A percentile compares a stretch with the other conserved stretches of the same genome.
phyloP scores from a whole-genome alignment of 2,888 invertebrate species.

The Malacosoma neustria region DNA sequence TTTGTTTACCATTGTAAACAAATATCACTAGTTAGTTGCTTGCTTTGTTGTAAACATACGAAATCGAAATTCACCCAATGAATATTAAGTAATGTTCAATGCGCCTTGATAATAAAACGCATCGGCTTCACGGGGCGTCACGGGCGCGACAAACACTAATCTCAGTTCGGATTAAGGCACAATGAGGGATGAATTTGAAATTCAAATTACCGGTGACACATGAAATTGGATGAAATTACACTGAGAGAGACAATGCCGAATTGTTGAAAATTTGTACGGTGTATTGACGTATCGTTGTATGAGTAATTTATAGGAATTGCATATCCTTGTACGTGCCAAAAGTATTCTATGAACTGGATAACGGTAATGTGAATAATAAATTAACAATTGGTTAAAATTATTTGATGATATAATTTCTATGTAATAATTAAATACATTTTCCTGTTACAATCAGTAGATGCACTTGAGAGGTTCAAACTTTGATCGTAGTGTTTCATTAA shows the following conservation, averaged over 20 bases:
- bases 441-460: too few relatives aligned
- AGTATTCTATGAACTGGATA: neutral
- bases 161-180: conserved; percentile 28
- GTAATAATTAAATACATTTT: too few relatives aligned
- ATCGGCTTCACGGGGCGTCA: conserved; percentile 10
- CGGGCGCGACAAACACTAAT: conserved; percentile 20
- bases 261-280: conserved; percentile 20
- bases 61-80: neutral
- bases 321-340: conserved; percentile 22
- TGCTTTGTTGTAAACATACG: too few relatives aligned
- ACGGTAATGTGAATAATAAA: neutral
- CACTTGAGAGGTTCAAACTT: too few relatives aligned
- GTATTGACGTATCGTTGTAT: conserved; percentile 6
- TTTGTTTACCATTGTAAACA: too few relatives aligned
- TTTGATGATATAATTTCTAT: neutral
- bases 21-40: too few relatives aligned
- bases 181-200: conserved; percentile 48
- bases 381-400: neutral
- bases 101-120: conserved; percentile 4
- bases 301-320: conserved; percentile 10
- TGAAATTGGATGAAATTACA: conserved; percentile 43
- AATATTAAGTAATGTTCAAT: neutral
- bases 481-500: too few relatives aligned
- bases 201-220: conserved; percentile 55
- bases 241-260: conserved; percentile 25